Conservation (phyloP, 2,797 vertebrate genomes). For the Thalassophryne amazonica region DNA sequence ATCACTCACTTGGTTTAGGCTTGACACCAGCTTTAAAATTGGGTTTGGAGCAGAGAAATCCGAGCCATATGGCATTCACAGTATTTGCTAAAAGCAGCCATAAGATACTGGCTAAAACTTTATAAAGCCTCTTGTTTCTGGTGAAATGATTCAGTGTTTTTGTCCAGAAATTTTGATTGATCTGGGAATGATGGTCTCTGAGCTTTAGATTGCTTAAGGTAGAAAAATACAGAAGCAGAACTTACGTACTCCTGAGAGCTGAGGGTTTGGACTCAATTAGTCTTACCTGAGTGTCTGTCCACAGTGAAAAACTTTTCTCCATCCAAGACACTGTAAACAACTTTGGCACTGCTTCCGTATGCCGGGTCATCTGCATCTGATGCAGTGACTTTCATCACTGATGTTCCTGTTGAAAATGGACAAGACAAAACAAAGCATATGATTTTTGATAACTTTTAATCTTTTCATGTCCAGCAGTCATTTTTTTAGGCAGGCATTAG, state of each 20-base stretch:
- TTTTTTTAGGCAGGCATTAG: no score
- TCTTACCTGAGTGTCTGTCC: conserved; percentile 90
- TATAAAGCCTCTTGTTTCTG: conserved; percentile 12
- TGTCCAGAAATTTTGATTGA: conserved; percentile 13
- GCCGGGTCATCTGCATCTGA: conserved; percentile 95
- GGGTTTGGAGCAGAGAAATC: background rate
- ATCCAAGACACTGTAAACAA: conserved; percentile 94
- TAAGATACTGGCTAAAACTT: conserved; percentile 15
- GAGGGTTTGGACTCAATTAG: background rate
- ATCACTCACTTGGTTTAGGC: no score
- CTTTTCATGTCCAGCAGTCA: no score
- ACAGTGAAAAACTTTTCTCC: conserved; percentile 93
- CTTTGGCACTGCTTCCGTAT: conserved; percentile 92
- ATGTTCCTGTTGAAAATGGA: conserved; percentile 83
- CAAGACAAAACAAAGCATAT: background rate
- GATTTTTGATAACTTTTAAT: no score
- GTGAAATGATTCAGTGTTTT: conserved; percentile 27
- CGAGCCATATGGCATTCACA: conserved; percentile 6
- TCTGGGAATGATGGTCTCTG: conserved; percentile 20
- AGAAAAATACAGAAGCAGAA: background rate
- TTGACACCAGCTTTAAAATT: no score
- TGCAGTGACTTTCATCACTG: conserved; percentile 96
- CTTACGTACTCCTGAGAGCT: background rate
- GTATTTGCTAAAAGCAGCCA: conserved; percentile 1
- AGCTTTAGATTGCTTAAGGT: conserved; percentile 1